Conservation (phyloP, 2,888 invertebrate species). For the Hermaeophaga mercurialis region DNA sequence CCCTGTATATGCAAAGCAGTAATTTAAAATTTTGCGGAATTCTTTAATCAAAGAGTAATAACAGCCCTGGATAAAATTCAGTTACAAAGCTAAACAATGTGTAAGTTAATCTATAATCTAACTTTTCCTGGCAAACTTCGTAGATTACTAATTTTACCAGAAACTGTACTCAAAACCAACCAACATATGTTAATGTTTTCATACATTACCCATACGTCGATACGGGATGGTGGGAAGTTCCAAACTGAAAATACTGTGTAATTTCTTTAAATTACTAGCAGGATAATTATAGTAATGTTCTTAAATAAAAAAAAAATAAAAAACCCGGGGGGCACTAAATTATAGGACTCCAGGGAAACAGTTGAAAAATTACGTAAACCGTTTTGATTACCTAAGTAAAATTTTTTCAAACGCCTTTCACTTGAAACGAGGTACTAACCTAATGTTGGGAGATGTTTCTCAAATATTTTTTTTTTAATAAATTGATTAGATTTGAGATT, state of each 20-base stretch:
- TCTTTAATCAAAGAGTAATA: no score
- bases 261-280: neutral
- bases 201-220: neutral
- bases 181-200: conserved; percentile 5
- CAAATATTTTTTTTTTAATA: no score
- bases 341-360: neutral
- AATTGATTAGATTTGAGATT: no score
- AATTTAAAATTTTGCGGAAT: no score
- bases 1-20: no score
- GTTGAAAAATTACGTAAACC: conserved; percentile 4
- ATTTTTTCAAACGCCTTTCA: no score
- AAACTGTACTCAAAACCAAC: conserved; percentile 4
- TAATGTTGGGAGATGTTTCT: no score
- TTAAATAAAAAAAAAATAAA: neutral
- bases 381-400: neutral
- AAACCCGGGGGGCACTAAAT: neutral
- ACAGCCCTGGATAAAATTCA: no score
- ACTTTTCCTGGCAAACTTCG: neutral
- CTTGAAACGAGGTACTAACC: no score
- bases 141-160: neutral
- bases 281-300: neutral
- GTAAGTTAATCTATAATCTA: conserved; percentile 1
- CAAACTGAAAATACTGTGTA: neutral
- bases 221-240: conserved; percentile 1
- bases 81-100: no score